Evolutionary conservation across 1,140 invertebrate genomes (phyloP), one percentile per base, ranked within the genome.

Genomic region (Cataglyphis hispanica): DNA sequence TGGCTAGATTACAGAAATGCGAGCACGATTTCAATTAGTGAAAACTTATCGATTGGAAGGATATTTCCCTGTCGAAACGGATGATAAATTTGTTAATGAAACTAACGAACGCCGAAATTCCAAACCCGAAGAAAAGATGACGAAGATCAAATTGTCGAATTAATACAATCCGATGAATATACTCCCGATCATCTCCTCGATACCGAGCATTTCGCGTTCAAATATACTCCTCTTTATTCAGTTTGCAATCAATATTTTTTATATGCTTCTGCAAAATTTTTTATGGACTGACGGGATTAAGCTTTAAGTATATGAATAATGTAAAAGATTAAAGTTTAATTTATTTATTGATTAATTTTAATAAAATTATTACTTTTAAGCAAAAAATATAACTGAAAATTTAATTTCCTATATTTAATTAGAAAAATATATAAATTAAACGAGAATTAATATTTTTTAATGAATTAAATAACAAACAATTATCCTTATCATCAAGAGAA

Each of bases 61-160:
- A 74, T 83, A 53, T 72, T 83, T 31, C 67, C 56, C 53, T 40
- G 77, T 34, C 78, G 37, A 19, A 43, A 43, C 46, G 64, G 31
- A 37, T 22, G 63, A 83, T 83, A 83, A 83, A 83, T 72, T 60
- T 67, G 40, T 83, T 83, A 83, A 81, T 81, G 72, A 60, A 83
- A 60, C 78, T 60, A 83, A 83, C 78, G 67, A 83, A 83, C 67
- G n/a, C 6, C 67, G 37, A 69, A 72, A 83, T 83, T 74, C 34
- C 16, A 13, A 37, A 19, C 37, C 8, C 67, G 53, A 72, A 81
- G 78, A 72, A 74, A 74, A 61, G 53, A 25, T 53, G 67, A 70
- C 50, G 16, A 61, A 34, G 19, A 31, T 72, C 37, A 22, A 27
- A 22, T 43, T 70, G n/a, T 83, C 66, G 53, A 74, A 83, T 83